Percentiles rank a stretch among this genome's conserved stretches.
phyloP scores from a whole-genome alignment of 1,140 invertebrate genomes.

The Brachionus asplanchnoidis region DNA sequence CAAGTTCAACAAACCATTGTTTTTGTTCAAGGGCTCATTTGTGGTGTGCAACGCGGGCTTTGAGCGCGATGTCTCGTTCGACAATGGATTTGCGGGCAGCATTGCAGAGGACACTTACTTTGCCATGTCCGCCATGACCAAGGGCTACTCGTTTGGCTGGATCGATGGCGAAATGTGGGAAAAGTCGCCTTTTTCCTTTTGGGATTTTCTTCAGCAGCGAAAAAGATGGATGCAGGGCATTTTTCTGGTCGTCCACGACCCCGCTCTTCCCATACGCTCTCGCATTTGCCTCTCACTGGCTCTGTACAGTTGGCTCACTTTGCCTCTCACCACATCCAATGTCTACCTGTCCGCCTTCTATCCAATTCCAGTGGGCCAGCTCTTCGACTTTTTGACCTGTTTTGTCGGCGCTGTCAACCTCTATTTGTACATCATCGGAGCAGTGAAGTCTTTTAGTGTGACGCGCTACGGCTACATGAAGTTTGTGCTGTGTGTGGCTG shows the following conservation, averaged over 20 bases:
- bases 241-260: conserved; percentile 82
- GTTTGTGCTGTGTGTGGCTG: conserved; percentile 73
- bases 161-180: conserved; percentile 84
- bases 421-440: conserved; percentile 93
- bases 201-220: conserved; percentile 89
- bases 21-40: conserved; percentile 79
- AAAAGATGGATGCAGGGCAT: conserved; percentile 96
- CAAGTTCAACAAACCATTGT: conserved; percentile 85
- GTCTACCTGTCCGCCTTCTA: conserved; percentile 74
- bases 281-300: conserved; percentile 80
- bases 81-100: conserved; percentile 87
- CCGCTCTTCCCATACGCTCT: conserved; percentile 71
- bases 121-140: conserved; percentile 73
- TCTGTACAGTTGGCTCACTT: conserved; percentile 88
- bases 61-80: conserved; percentile 83
- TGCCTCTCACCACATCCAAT: conserved; percentile 85
- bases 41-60: conserved; percentile 70
- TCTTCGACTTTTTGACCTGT: conserved; percentile 74
- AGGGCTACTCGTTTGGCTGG: conserved; percentile 58
- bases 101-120: conserved; percentile 97
- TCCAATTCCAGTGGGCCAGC: conserved; percentile 74
- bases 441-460: conserved; percentile 85
- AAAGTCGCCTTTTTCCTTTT: conserved; percentile 87
- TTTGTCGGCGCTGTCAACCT: conserved; percentile 84
- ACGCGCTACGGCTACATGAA: conserved; percentile 74